Conservation (phyloP, 2,797 vertebrate species). For the Danio kyathit region DNA sequence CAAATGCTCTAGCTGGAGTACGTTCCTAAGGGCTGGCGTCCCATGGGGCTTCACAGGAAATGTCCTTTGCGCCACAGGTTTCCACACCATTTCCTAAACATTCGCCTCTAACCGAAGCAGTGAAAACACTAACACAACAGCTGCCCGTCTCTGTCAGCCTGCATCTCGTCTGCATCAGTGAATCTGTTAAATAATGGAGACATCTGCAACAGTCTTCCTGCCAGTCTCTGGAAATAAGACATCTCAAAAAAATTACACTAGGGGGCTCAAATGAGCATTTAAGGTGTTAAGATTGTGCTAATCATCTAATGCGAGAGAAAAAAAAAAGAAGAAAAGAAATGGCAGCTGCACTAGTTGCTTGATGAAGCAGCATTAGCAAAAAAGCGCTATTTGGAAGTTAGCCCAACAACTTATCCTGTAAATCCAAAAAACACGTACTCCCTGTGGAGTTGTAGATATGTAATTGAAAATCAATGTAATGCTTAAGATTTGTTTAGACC, state of each 20-base stretch:
- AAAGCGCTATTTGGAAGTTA: constrained; percentile 31
- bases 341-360: not conserved
- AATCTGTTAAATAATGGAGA: constrained; percentile 61
- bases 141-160: constrained; percentile 53
- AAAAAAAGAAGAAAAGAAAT: too few species aligned
- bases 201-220: constrained; percentile 45
- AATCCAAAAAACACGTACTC: constrained; percentile 19
- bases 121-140: constrained; percentile 38
- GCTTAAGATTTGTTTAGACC: not conserved
- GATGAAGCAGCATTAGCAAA: not conserved
- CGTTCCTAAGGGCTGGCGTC: constrained; percentile 13
- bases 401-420: constrained; percentile 32
- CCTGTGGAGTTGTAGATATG: not conserved
- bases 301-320: constrained; percentile 32
- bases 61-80: constrained; percentile 40
- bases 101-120: constrained; percentile 25
- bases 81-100: constrained; percentile 57
- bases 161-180: constrained; percentile 49
- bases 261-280: constrained; percentile 38
- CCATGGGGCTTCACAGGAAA: constrained; percentile 26
- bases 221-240: constrained; percentile 51
- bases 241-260: constrained; percentile 42
- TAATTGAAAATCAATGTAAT: not conserved
- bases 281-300: constrained; percentile 56
- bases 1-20: constrained; percentile 30